A percentile compares a stretch with the other conserved stretches of the same genome.
phyloP scores from a whole-genome alignment of 2,888 invertebrate species.

The Ernsta delagoae region DNA sequence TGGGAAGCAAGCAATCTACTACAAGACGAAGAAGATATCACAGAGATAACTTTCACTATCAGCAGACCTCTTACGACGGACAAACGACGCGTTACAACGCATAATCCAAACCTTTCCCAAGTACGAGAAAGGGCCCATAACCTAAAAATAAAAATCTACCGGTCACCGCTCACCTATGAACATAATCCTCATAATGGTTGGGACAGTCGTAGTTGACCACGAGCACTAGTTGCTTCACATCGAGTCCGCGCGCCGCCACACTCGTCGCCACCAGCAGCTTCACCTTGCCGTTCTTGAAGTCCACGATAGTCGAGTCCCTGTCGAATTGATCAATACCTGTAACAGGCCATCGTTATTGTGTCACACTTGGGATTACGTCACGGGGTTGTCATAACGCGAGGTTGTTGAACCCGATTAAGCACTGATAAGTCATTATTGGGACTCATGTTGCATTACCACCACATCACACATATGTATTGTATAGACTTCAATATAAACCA shows the following conservation, averaged over 20 bases:
- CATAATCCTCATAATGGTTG: conserved; percentile 96
- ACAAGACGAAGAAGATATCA: no score
- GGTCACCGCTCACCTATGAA: neutral
- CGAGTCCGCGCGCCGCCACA: conserved; percentile 98
- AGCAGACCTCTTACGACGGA: no score
- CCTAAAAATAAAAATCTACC: no score
- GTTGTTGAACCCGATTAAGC: neutral
- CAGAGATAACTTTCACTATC: no score
- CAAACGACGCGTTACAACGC: no score
- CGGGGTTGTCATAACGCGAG: neutral
- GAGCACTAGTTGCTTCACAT: conserved; percentile 98
- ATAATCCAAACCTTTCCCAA: no score
- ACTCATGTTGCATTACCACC: no score
- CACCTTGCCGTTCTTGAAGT: conserved; percentile 98
- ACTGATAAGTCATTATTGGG: neutral
- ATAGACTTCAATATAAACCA: no score
- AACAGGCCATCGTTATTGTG: conserved; percentile 79
- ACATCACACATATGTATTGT: no score
- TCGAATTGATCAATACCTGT: conserved; percentile 99
- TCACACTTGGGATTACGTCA: conserved; percentile 4
- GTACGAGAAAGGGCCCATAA: no score
- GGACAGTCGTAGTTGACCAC: conserved; percentile 99
- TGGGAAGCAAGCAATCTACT: no score
- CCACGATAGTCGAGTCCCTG: conserved; percentile 98
- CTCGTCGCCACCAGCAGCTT: conserved; percentile 98